A percentile compares a stretch with the other conserved stretches of the same genome.
Evolutionary conservation across 2,888 invertebrate genomes (phyloP).

Genomic region (Melolontha melolontha): DNA sequence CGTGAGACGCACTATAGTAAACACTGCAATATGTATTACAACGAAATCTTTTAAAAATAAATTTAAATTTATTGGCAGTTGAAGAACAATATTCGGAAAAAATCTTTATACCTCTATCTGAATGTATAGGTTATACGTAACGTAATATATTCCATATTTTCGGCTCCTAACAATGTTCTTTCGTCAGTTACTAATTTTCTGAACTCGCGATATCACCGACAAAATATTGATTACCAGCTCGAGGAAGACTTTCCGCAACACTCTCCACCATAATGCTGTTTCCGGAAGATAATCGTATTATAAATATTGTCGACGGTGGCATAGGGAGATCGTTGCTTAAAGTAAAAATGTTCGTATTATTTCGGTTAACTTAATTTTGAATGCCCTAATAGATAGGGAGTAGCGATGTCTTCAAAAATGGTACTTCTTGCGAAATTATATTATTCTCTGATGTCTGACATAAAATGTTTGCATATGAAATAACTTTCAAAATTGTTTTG

Average conservation of each 20-base stretch:
- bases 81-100: no score
- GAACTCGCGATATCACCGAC: not conserved
- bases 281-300: constrained; percentile 26
- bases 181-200: constrained; percentile 11
- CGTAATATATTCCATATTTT: no score
- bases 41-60: no score
- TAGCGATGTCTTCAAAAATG: not conserved
- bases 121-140: no score
- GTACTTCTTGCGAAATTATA: not conserved
- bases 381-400: constrained; percentile 2
- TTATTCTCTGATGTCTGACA: no score
- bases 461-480: no score
- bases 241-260: constrained; percentile 17
- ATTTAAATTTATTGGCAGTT: no score
- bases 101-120: no score
- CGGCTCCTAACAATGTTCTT: not conserved
- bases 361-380: constrained; percentile 19
- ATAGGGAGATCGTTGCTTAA: not conserved
- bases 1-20: no score
- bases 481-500: no score
- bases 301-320: constrained; percentile 23
- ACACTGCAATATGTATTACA: no score
- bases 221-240: constrained; percentile 14
- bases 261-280: constrained; percentile 25
- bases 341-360: constrained; percentile 10